phyloP scores from a whole-genome alignment of 2,888 invertebrate genomes.

The Cryptocephalus moraei region DNA sequence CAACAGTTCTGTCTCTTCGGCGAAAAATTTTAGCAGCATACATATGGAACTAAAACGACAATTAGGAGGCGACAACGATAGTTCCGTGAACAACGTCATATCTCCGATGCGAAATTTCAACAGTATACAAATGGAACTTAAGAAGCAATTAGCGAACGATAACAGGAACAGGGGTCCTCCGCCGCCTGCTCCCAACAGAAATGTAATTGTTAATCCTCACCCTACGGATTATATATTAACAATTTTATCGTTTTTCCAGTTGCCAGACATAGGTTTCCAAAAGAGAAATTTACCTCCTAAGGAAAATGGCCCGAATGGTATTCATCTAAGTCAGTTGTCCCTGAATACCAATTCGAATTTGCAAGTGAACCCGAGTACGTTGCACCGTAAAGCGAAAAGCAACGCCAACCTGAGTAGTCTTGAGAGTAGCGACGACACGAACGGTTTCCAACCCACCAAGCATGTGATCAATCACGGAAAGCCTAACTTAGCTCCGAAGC shows the following conservation, averaged over 20 bases:
- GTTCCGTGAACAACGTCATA: slow-evolving; percentile 6
- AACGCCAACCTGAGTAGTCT: slow-evolving; percentile 30
- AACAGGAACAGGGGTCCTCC: slow-evolving; percentile 50
- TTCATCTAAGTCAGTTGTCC: slow-evolving; percentile 16
- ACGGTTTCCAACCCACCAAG: slow-evolving; percentile 24
- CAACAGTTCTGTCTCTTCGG: slow-evolving; percentile 11
- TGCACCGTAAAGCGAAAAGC: slow-evolving; percentile 36
- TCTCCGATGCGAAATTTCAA: slow-evolving; percentile 24
- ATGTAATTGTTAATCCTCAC: slow-evolving; percentile 17
- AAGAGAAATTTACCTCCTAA: slow-evolving; percentile 8
- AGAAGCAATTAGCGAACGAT: slow-evolving; percentile 31
- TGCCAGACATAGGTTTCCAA: slow-evolving; percentile 9
- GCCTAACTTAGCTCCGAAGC: slow-evolving; percentile 76
- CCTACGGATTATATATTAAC: background rate
- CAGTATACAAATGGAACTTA: slow-evolving; percentile 33
- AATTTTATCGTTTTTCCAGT: slow-evolving; percentile 8
- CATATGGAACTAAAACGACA: background rate
- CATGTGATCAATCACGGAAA: slow-evolving; percentile 59
- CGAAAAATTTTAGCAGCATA: slow-evolving; percentile 24
- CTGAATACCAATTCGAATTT: slow-evolving; percentile 13
- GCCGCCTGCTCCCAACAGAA: slow-evolving; percentile 66
- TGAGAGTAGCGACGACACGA: slow-evolving; percentile 21
- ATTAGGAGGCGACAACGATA: slow-evolving; percentile 3
- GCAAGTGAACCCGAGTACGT: slow-evolving; percentile 27
- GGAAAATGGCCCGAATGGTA: slow-evolving; percentile 16